Conservation (phyloP, 2,113 vertebrate genomes). For the Varanus salvator region DNA sequence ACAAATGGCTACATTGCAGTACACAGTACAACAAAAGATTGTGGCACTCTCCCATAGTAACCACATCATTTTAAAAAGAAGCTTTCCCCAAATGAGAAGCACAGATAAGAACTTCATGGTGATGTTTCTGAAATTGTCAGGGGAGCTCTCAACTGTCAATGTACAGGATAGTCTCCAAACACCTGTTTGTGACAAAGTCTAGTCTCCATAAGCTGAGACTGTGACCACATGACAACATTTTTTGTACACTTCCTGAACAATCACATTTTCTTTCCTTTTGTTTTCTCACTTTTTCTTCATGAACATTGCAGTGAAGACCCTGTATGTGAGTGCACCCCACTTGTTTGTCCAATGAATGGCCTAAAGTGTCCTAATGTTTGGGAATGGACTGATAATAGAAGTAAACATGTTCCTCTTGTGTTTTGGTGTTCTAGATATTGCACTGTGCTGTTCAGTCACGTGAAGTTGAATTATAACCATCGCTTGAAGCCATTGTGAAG, state of each 20-base stretch:
- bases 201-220: accelerated
- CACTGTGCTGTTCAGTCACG: neutral
- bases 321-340: neutral
- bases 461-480: neutral
- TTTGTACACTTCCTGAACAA: neutral
- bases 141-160: neutral
- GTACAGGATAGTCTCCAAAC: neutral
- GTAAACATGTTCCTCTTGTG: no score
- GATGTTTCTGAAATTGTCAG: constrained; percentile 40
- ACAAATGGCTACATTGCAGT: constrained; percentile 60
- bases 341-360: neutral
- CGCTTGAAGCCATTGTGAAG: neutral
- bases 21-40: constrained; percentile 53
- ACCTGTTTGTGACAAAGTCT: neutral
- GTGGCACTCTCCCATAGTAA: constrained; percentile 34
- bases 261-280: constrained; percentile 19
- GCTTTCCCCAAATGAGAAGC: constrained; percentile 41
- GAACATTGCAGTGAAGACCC: neutral
- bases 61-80: constrained; percentile 36
- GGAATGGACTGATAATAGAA: neutral
- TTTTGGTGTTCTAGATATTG: neutral
- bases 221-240: neutral
- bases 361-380: neutral
- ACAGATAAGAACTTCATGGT: constrained; percentile 22
- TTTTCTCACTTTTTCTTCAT: neutral